phyloP scores from a whole-genome alignment of 2,113 vertebrate species.

The Thamnaconus septentrionalis region DNA sequence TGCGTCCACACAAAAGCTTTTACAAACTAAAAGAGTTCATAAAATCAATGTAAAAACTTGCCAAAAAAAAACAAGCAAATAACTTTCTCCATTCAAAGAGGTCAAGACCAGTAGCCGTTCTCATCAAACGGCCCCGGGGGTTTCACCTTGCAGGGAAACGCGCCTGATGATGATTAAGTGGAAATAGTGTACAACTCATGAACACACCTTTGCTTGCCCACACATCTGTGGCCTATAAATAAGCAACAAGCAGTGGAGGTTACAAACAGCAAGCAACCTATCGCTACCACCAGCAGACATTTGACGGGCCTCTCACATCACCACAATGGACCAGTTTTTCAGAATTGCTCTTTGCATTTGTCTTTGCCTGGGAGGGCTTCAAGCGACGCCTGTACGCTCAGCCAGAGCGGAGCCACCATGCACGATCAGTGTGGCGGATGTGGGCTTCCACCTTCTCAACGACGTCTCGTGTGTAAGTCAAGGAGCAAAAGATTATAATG shows the following conservation, averaged over 20 bases:
- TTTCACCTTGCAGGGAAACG: slow-evolving; percentile 43
- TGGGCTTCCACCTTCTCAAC: fast-evolving
- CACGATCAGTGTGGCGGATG: background rate
- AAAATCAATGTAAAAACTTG: no score
- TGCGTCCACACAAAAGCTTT: no score
- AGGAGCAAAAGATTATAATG: no score
- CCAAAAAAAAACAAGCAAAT: no score
- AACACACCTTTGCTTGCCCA: slow-evolving; percentile 26
- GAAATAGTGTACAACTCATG: slow-evolving; percentile 20
- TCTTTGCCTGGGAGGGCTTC: slow-evolving; percentile 11
- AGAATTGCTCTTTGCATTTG: slow-evolving; percentile 26
- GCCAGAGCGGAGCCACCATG: background rate
- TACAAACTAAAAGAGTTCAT: no score
- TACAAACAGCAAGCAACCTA: slow-evolving; percentile 9
- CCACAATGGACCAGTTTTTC: slow-evolving; percentile 23
- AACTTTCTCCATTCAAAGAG: no score
- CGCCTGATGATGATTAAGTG: slow-evolving; percentile 39
- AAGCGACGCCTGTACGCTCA: background rate
- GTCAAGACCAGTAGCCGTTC: no score
- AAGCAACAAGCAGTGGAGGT: background rate
- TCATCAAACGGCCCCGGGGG: slow-evolving; percentile 7
- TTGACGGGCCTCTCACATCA: background rate
- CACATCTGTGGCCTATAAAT: slow-evolving; percentile 26
- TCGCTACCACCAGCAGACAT: slow-evolving; percentile 6
- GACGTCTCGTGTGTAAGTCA: slow-evolving; percentile 24